Base-by-base conservation (phyloP, 2,888 invertebrate genomes). In the Rhopalosiphum nymphaeae region DNA sequence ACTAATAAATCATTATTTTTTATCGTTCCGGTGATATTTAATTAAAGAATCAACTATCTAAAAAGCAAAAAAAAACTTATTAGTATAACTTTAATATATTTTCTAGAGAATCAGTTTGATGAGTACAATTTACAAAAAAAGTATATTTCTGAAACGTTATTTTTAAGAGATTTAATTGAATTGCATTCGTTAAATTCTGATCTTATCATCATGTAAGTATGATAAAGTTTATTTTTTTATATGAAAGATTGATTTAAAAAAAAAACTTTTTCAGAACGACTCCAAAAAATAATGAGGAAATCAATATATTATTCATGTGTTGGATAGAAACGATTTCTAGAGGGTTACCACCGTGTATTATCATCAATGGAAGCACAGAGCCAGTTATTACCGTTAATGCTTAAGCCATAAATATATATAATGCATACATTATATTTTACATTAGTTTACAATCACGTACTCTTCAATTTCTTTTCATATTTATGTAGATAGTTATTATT, bases 101-200 rank as follows among this genome's bases (percentile, higher is more conserved):
- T 87, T 92, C 11, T n/a, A 92, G 92, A 42, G 56, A 88, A 89
- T 78, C 36, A 92, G 11, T 94, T 95, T 88, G 95, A 95, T 42
- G 95, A 94, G 46, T 96, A 98, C 94, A 96, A 97, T 57, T 97
- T 97, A 11, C 96, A 98, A 95, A 97, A 97, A 95, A 98, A 98
- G 95, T 98, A 98, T 96, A 99, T 99, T 0, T 97, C 98, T 96
- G 97, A 99, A 4, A 99, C 99, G 95, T 96, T 99, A 95, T 97
- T 99, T 95, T 97, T 99, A 95, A 97, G 99, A 88, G 99, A 99
- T 96, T 96, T 99, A 95, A 96, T 99, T 56, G 96, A 98, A 92
- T 97, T 98, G 95, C 98, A 99, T 96, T 99, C 99, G 0, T 97
- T 96, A 95, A 97, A 98, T 93, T 98, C 99, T 0, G 97, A 97